Evolutionary conservation across 2,113 vertebrate genomes (phyloP).

Genomic region (Bufo bufo): DNA sequence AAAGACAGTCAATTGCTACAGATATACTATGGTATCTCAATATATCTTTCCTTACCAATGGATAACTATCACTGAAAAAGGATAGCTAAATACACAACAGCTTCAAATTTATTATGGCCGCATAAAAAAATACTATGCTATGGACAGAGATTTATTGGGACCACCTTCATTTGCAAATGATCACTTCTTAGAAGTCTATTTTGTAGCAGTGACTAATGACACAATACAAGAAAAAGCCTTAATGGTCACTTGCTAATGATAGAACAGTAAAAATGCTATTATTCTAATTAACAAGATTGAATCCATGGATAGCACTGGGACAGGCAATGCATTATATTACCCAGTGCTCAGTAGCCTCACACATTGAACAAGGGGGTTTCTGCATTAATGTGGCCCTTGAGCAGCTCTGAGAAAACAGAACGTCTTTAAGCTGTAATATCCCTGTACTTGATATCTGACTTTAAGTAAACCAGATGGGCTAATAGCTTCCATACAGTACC

Average conservation of each 20-base stretch:
- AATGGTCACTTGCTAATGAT: conserved; percentile 52
- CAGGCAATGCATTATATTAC: conserved; percentile 34
- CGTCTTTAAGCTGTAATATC: conserved; percentile 26
- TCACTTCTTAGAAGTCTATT: conserved; percentile 49
- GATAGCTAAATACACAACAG: background rate
- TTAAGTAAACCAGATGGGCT: conserved; percentile 35
- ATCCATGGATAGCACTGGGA: conserved; percentile 33
- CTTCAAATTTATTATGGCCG: background rate
- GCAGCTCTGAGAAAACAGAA: conserved; percentile 20
- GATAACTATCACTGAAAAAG: background rate
- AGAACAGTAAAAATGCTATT: conserved; percentile 48
- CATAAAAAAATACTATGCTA: background rate
- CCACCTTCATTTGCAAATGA: conserved; percentile 44
- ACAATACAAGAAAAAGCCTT: conserved; percentile 49
- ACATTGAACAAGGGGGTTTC: conserved; percentile 28
- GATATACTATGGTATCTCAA: too few species aligned
- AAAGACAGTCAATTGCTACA: background rate
- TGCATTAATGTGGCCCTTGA: conserved; percentile 46
- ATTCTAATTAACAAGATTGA: conserved; percentile 46
- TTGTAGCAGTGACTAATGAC: conserved; percentile 48
- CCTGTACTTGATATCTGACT: conserved; percentile 53
- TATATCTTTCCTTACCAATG: background rate
- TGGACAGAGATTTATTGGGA: conserved; percentile 31
- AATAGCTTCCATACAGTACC: conserved; percentile 59
- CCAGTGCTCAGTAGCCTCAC: conserved; percentile 40